phyloP scores from a whole-genome alignment of 2,797 vertebrate genomes.

The Somateria mollissima region DNA sequence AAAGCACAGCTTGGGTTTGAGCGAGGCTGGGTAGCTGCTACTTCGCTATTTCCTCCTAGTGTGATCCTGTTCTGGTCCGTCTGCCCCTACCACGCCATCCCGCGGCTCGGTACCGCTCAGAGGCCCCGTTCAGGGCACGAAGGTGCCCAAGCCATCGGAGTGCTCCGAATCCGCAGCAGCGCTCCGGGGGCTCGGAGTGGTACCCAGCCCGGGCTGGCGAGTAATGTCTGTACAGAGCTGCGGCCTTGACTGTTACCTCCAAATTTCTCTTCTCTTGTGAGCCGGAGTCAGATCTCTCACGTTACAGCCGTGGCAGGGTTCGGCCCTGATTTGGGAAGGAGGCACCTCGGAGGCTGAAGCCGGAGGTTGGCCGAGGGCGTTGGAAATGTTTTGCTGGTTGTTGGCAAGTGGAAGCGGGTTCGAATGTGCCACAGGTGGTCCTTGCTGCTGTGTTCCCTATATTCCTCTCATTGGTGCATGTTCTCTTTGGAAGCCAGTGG shows the following conservation, averaged over 20 bases:
- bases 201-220: neutral
- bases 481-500: neutral
- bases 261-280: neutral
- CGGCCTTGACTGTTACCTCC: slow-evolving; percentile 24
- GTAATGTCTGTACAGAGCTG: neutral
- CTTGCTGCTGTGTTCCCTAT: neutral
- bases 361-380: neutral
- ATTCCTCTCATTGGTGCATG: fast-evolving
- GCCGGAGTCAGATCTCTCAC: neutral
- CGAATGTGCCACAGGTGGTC: neutral
- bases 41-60: neutral
- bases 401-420: neutral
- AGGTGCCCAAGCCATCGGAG: fast-evolving
- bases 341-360: neutral
- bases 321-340: neutral
- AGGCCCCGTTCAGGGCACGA: fast-evolving
- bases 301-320: fast-evolving
- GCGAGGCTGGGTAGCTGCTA: neutral
- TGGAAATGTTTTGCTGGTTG: neutral
- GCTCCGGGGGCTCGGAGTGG: neutral
- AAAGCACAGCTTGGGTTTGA: slow-evolving; percentile 10
- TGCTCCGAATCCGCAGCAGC: neutral
- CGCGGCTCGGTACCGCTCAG: fast-evolving
- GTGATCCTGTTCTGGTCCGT: neutral
- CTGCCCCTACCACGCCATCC: fast-evolving